Percentiles rank a stretch among this genome's conserved stretches.
These are phyloP conservation scores for Graptemys geographica DNA, from an alignment of 2,797 vertebrate species.

Conservation along the genomic window DNA sequence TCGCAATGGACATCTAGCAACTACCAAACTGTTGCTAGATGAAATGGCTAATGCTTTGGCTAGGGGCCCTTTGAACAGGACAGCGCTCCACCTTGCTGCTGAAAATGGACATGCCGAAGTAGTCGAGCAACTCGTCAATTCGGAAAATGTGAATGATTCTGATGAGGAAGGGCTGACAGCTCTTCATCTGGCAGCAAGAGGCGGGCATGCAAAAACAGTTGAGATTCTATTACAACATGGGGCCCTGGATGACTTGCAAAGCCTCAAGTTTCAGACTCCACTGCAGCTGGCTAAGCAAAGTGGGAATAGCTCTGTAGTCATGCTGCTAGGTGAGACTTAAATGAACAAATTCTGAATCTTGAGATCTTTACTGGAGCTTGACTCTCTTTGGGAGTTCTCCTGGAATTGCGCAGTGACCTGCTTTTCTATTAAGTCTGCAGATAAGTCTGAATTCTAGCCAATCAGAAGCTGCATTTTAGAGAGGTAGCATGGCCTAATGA, in stretches of 20 bases:
- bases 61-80: slow-evolving; percentile 78
- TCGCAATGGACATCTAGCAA: slow-evolving; percentile 88
- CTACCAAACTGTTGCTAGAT: slow-evolving; percentile 89
- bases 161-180: slow-evolving; percentile 87
- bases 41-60: slow-evolving; percentile 84
- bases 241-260: slow-evolving; percentile 58
- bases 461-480: not conserved
- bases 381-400: not conserved
- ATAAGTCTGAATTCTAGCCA: not conserved
- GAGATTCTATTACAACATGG: slow-evolving; percentile 84
- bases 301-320: not conserved
- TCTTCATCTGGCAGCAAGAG: slow-evolving; percentile 86
- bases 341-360: not conserved
- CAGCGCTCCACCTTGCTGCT: slow-evolving; percentile 88
- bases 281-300: slow-evolving; percentile 56
- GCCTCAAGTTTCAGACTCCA: slow-evolving; percentile 54
- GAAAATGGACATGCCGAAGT: slow-evolving; percentile 89
- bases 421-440: not conserved
- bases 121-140: slow-evolving; percentile 85
- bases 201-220: slow-evolving; percentile 82
- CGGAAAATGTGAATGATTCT: slow-evolving; percentile 73
- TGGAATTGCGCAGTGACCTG: not conserved
- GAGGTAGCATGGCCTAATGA: not conserved
- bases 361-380: not conserved
- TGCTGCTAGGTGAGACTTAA: slow-evolving; percentile 80